Evolutionary conservation across 2,797 vertebrate genomes (phyloP), one percentile per base, ranked within the genome.

Genomic region (Mormyrops boulengeri): DNA sequence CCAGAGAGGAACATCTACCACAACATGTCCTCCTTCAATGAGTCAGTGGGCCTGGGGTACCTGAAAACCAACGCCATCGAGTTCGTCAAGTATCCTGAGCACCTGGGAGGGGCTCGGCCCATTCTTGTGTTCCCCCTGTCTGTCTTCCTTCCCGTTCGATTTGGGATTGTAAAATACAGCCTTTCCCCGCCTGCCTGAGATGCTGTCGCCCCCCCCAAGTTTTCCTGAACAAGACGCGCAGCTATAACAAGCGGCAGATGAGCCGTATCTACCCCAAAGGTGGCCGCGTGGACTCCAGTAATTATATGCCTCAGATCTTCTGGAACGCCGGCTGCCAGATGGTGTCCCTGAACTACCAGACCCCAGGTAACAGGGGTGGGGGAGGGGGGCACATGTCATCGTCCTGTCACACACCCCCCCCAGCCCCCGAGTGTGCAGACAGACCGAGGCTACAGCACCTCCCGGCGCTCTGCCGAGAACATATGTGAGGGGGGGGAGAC

Each of bases 271-370:
- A 99, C 96, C 99, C 99, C 94, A 99, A 99, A 97, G 99, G 99
- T 94, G 98, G 98, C 92, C 95, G 99, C 90, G 99, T 99, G 91
- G 99, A 99, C 96, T 99, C 99, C 97, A 99, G 97, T 97, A 99
- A 99, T 97, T 99, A 99, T 96, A 99, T 99, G 98, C 99, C 99
- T 97, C 99, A 99, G 95, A 99, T 99, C 97, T 99, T 99, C 98
- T 99, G 99, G 99, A 99, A 99, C 94, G 99, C 99, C 92, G 99
- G 99, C 93, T 99, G 99, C 98, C 99, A 99, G 98, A 99, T 99
- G 99, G 99, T 99, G 95, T 99, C 99, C 1, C 98, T 99, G 95
- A 99, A 99, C 98, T 99, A 97, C 96, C 99, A 99, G 96, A 99
- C 98, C 95, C 97, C 98, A 99, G 99, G 99, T 99, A 98, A 93